phyloP scores from a whole-genome alignment of 2,888 invertebrate genomes.

The Ormyrus labotus region DNA sequence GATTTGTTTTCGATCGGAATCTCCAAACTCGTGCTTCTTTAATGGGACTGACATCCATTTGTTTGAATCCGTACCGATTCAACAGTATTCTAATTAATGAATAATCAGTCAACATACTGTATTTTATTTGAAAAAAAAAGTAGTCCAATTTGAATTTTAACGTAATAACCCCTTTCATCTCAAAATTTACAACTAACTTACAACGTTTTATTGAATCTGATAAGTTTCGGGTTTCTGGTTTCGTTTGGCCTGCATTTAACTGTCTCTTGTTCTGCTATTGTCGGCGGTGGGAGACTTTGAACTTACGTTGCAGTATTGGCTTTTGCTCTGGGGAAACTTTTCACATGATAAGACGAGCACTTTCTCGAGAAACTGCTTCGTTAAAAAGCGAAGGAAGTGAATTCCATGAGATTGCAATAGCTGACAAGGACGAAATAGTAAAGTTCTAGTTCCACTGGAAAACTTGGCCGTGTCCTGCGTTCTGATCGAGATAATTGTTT shows the following conservation, averaged over 20 bases:
- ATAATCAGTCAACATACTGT: no score
- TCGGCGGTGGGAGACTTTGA: neutral
- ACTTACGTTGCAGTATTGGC: slow-evolving; percentile 53
- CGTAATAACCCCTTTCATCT: neutral
- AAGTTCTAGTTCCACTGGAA: slow-evolving; percentile 11
- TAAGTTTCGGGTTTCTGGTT: slow-evolving; percentile 16
- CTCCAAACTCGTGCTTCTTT: no score
- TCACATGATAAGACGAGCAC: slow-evolving; percentile 59
- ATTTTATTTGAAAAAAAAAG: no score
- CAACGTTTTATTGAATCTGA: neutral
- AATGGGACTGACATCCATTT: no score
- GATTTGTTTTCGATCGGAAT: no score
- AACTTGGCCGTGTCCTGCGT: neutral
- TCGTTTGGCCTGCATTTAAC: slow-evolving; percentile 45
- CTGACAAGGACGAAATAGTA: neutral
- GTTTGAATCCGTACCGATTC: no score
- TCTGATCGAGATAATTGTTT: slow-evolving; percentile 21
- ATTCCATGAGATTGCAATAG: slow-evolving; percentile 22
- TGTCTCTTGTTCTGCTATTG: slow-evolving; percentile 25
- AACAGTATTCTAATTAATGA: no score
- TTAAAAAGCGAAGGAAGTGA: slow-evolving; percentile 20
- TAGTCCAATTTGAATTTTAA: no score
- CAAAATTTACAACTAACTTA: neutral
- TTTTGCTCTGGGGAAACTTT: slow-evolving; percentile 61
- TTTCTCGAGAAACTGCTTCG: slow-evolving; percentile 15